phyloP scores from a whole-genome alignment of 2,888 invertebrate species.

The Gastrophysa polygoni region DNA sequence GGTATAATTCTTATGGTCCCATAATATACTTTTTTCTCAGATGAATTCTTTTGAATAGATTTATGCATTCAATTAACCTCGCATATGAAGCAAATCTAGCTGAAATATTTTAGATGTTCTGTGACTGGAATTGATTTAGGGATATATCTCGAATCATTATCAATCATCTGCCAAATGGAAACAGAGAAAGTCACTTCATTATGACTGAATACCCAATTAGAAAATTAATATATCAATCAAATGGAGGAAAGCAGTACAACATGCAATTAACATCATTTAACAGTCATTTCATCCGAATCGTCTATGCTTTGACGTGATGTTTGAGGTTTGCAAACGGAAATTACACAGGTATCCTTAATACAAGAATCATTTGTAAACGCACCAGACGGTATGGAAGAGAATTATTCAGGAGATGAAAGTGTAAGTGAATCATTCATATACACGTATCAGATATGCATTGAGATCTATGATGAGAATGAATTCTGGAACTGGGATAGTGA shows the following conservation, averaged over 20 bases:
- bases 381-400: no score
- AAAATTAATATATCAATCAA: conserved; percentile 23
- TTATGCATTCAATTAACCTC: no score
- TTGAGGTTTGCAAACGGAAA: not conserved
- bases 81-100: no score
- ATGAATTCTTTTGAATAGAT: no score
- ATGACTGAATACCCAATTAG: conserved; percentile 15
- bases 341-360: not conserved
- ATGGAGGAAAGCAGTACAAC: conserved; percentile 17
- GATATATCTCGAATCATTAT: conserved; percentile 8
- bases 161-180: conserved; percentile 9
- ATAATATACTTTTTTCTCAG: no score
- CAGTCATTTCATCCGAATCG: conserved; percentile 2
- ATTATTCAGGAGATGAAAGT: no score
- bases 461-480: no score
- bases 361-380: no score
- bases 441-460: no score
- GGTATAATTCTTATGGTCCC: no score
- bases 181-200: conserved; percentile 17
- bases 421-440: no score
- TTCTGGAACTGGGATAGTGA: no score
- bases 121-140: not conserved
- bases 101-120: not conserved
- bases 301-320: not conserved
- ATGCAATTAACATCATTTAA: conserved; percentile 10